A percentile compares a stretch with the other conserved stretches of the same genome.
Conservation (phyloP, 2,888 invertebrate genomes). For the Muscina levida region DNA sequence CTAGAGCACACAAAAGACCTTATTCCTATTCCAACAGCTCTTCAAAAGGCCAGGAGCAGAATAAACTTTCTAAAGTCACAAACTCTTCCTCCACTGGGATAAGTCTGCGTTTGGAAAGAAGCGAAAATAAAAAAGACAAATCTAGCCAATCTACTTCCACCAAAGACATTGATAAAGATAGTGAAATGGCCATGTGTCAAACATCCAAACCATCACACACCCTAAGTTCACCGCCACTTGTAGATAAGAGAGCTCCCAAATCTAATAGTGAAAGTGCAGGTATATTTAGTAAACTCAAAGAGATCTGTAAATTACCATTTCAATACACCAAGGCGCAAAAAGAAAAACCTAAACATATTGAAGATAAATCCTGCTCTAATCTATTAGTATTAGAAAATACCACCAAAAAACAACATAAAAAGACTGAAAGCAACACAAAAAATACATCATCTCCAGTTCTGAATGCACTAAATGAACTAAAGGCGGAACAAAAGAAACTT, state of each 20-base stretch:
- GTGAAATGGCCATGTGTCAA: not conserved
- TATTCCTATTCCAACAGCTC: not conserved
- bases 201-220: not conserved
- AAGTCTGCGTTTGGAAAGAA: not conserved
- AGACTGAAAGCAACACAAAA: not conserved
- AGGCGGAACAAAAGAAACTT: slow-evolving; percentile 26
- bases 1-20: not conserved
- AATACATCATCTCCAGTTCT: slow-evolving; percentile 1
- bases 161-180: not conserved
- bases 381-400: too few relatives aligned
- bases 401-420: slow-evolving; percentile 24
- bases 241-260: not conserved
- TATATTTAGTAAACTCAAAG: slow-evolving; percentile 66
- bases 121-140: not conserved
- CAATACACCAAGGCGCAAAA: slow-evolving; percentile 20
- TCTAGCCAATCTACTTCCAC: not conserved
- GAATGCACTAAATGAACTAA: slow-evolving; percentile 21
- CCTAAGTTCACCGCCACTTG: not conserved
- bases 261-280: slow-evolving; percentile 42
- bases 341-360: slow-evolving; percentile 22
- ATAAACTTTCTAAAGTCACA: not conserved
- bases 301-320: slow-evolving; percentile 65
- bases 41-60: not conserved
- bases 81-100: not conserved
- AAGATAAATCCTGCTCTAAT: too few relatives aligned